Percentiles rank a stretch among this genome's conserved stretches.
Conservation (phyloP, 2,797 vertebrate genomes). For the Rhodeus uyekii region DNA sequence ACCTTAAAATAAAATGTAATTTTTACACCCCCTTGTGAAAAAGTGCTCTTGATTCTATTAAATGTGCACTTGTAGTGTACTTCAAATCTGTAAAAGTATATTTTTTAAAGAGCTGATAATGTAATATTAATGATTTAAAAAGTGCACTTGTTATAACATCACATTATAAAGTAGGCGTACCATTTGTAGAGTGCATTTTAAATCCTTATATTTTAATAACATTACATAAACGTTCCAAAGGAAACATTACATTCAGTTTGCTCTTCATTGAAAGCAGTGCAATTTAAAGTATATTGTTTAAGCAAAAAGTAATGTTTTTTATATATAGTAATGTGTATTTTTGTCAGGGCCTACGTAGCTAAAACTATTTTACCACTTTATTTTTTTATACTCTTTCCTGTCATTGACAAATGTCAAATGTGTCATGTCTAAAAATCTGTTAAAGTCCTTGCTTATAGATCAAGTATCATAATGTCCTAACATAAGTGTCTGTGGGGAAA, state of each 20-base stretch:
- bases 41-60: neutral
- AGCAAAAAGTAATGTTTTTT: neutral
- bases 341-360: neutral
- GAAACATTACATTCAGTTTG: neutral
- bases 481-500: neutral
- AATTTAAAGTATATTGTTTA: neutral
- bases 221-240: neutral
- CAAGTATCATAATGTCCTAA: neutral
- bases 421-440: no score
- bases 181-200: neutral
- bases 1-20: no score
- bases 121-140: neutral
- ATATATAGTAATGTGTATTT: neutral
- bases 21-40: slow-evolving; percentile 27
- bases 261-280: neutral
- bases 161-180: neutral
- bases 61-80: neutral
- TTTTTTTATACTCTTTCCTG: neutral
- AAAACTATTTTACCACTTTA: neutral
- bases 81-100: neutral
- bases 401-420: neutral
- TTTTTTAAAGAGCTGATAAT: no score
- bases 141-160: neutral
- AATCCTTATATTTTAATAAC: neutral
- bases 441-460: neutral